These are phyloP conservation scores for Sterrhoptilus dennistouni DNA, from an alignment of 2,113 vertebrate genomes.

Conservation along the genomic window DNA sequence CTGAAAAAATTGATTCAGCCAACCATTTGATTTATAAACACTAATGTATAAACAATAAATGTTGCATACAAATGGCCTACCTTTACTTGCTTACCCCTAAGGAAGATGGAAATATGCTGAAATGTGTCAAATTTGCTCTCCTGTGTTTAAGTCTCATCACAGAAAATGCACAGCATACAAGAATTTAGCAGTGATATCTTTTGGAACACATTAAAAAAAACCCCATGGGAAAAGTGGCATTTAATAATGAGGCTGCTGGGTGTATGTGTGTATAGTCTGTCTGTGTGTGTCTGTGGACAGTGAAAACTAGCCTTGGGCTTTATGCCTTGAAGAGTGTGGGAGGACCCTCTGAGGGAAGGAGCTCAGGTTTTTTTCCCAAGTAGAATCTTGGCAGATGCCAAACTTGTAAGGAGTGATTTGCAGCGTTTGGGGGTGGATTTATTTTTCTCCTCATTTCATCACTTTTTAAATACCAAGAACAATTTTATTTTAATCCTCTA, in stretches of 20 bases:
- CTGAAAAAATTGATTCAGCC: background rate
- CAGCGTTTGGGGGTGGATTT: slow-evolving; percentile 41
- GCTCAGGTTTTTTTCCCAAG: background rate
- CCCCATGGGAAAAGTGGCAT: background rate
- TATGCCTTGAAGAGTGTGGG: background rate
- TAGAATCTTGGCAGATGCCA: slow-evolving; percentile 15
- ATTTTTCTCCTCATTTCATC: slow-evolving; percentile 43
- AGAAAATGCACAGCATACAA: background rate
- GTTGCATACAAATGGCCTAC: background rate
- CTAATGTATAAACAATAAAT: background rate
- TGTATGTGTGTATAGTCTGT: background rate
- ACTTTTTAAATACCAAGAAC: slow-evolving; percentile 62
- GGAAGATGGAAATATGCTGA: background rate
- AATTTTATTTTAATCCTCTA: slow-evolving; percentile 57
- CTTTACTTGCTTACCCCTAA: background rate
- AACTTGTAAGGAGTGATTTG: slow-evolving; percentile 28
- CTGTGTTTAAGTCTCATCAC: background rate
- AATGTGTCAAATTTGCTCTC: background rate
- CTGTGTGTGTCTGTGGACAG: background rate
- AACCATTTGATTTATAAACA: background rate
- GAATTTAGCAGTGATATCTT: background rate
- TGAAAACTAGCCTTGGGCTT: background rate
- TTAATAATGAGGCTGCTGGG: background rate
- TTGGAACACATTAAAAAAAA: background rate
- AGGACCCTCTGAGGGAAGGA: background rate